Percentiles rank a stretch among this genome's conserved stretches.
Evolutionary conservation across 2,888 invertebrate species (phyloP).

Genomic region (Hyposoter didymator): DNA sequence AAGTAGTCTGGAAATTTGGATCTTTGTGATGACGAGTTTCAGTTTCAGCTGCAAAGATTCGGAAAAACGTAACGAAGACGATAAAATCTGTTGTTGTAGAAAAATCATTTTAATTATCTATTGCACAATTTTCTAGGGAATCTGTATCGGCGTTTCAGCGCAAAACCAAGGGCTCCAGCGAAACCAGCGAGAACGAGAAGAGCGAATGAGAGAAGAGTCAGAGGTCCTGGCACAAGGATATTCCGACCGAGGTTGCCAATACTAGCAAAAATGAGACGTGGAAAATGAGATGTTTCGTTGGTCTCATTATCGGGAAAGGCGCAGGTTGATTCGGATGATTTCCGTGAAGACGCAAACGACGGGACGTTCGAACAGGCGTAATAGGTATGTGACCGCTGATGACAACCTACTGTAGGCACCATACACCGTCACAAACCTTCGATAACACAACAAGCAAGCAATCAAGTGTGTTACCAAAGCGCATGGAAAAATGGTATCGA

Average conservation of each 20-base stretch:
- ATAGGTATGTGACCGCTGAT: slow-evolving; percentile 45
- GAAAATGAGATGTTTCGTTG: slow-evolving; percentile 10
- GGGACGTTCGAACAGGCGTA: slow-evolving; percentile 38
- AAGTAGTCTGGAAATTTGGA: not conserved
- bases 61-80: not conserved
- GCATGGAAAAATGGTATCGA: slow-evolving; percentile 30
- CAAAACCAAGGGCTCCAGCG: slow-evolving; percentile 70
- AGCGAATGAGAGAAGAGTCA: slow-evolving; percentile 75
- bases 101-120: slow-evolving; percentile 55
- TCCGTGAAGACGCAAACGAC: slow-evolving; percentile 3
- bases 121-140: slow-evolving; percentile 60
- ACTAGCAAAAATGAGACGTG: slow-evolving; percentile 5
- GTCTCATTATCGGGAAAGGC: slow-evolving; percentile 14
- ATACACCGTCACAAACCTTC: slow-evolving; percentile 77
- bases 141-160: slow-evolving; percentile 66
- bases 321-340: not conserved
- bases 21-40: not conserved
- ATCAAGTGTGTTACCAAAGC: slow-evolving; percentile 46
- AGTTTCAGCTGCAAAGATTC: slow-evolving; percentile 16
- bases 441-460: slow-evolving; percentile 69
- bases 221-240: slow-evolving; percentile 73
- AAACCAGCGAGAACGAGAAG: slow-evolving; percentile 75
- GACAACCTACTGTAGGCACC: slow-evolving; percentile 75
- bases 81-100: not conserved
- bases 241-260: slow-evolving; percentile 69